Conservation (phyloP, 2,888 invertebrate genomes). For the Lasiommata megera region DNA sequence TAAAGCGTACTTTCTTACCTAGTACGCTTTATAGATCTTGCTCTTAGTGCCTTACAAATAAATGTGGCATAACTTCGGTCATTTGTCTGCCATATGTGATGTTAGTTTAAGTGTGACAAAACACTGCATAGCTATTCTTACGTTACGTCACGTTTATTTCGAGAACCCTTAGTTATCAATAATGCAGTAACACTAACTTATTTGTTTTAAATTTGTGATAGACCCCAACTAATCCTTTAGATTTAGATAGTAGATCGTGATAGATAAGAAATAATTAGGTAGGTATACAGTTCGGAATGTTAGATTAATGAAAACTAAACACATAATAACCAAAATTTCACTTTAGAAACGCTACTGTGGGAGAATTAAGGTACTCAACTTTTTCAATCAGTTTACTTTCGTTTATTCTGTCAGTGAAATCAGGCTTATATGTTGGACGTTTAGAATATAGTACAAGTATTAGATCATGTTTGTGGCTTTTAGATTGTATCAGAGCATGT, state of each 20-base stretch:
- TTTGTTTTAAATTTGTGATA: not conserved
- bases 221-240: not conserved
- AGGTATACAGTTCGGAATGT: not conserved
- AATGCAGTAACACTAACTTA: too few species aligned
- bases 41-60: too few species aligned
- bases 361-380: constrained; percentile 35
- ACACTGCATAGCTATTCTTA: too few species aligned
- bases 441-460: not conserved
- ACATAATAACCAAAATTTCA: constrained; percentile 23
- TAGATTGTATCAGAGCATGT: constrained; percentile 19
- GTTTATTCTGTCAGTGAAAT: not conserved
- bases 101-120: too few species aligned
- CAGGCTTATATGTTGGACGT: not conserved
- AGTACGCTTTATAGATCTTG: too few species aligned
- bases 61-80: too few species aligned
- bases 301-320: not conserved
- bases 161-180: too few species aligned
- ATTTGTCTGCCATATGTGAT: too few species aligned
- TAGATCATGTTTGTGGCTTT: not conserved
- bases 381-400: constrained; percentile 15
- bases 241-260: not conserved
- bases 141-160: too few species aligned
- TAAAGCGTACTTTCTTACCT: too few species aligned
- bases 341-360: constrained; percentile 39
- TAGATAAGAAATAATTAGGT: not conserved